Percentiles rank a stretch among this genome's conserved stretches.
These are phyloP conservation scores for Anthopleura xanthogrammica DNA, from an alignment of 92 coral and sea anemone species.

Conservation along the genomic window DNA sequence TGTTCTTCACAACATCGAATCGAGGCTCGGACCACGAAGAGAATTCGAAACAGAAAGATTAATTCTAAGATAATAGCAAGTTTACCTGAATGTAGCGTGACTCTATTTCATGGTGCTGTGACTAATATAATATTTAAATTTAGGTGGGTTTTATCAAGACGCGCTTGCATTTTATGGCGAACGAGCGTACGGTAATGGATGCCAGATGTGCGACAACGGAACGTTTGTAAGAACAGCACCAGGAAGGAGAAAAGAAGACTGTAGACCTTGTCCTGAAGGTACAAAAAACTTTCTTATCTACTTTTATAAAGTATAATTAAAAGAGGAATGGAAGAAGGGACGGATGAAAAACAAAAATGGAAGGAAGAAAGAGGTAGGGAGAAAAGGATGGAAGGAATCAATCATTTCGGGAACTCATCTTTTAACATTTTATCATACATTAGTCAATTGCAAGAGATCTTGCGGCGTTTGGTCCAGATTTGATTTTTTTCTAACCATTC, in stretches of 20 bases:
- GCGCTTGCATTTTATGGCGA: constrained; percentile 17
- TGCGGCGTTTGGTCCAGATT: background rate
- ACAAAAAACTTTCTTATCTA: background rate
- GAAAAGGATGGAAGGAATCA: too few species aligned
- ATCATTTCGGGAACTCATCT: too few species aligned
- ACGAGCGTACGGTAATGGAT: constrained; percentile 19
- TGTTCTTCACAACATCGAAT: too few species aligned
- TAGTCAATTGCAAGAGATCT: background rate
- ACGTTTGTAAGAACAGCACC: constrained; percentile 26
- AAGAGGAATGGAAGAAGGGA: background rate
- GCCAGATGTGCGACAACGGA: constrained; percentile 25
- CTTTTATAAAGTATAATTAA: too few species aligned
- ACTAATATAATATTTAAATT: too few species aligned
- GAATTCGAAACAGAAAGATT: too few species aligned
- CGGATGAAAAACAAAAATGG: background rate
- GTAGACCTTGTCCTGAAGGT: background rate
- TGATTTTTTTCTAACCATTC: background rate
- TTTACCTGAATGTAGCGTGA: too few species aligned
- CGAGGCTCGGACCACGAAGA: too few species aligned
- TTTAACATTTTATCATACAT: too few species aligned
- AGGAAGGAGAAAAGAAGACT: constrained; percentile 30
- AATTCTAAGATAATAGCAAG: too few species aligned
- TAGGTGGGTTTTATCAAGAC: constrained; percentile 4
- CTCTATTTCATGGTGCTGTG: background rate
- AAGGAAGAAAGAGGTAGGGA: background rate